Evolutionary conservation across 2,797 vertebrate genomes (phyloP).

Genomic region (Pseudomugil tenellus): DNA sequence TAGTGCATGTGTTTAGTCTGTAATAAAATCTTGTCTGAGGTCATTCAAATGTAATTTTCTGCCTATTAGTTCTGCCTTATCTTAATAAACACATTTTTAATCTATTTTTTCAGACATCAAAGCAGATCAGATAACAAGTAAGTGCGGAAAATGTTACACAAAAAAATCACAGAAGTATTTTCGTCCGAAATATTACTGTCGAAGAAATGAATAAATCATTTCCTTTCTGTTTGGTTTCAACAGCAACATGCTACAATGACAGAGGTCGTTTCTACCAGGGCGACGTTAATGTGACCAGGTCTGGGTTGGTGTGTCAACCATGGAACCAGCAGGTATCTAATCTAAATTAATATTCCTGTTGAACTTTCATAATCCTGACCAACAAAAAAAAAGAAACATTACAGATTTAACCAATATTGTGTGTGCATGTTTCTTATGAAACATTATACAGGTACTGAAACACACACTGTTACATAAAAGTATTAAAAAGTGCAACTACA

Average conservation of each 20-base stretch:
- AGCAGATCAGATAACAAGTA: constrained; percentile 92
- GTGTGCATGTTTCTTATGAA: constrained; percentile 35
- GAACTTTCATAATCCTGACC: not conserved
- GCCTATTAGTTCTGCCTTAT: not conserved
- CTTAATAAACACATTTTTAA: not conserved
- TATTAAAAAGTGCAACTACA: constrained; percentile 37
- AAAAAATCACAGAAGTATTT: not conserved
- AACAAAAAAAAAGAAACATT: not conserved
- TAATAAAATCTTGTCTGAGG: not conserved
- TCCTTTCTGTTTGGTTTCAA: constrained; percentile 14
- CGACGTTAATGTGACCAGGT: constrained; percentile 82
- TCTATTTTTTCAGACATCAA: constrained; percentile 85
- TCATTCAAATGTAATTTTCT: not conserved
- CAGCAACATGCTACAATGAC: constrained; percentile 87
- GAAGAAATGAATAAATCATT: not conserved
- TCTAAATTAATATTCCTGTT: not conserved
- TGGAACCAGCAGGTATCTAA: constrained; percentile 84
- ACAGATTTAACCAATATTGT: constrained; percentile 13
- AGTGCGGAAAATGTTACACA: constrained; percentile 65
- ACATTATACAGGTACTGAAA: constrained; percentile 31
- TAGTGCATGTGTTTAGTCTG: not conserved
- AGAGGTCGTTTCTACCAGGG: constrained; percentile 90
- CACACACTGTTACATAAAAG: constrained; percentile 17
- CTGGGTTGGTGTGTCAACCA: constrained; percentile 87
- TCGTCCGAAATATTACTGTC: not conserved